These are phyloP conservation scores for Chunga burmeisteri DNA, from an alignment of 2,113 vertebrate species.

Conservation along the genomic window DNA sequence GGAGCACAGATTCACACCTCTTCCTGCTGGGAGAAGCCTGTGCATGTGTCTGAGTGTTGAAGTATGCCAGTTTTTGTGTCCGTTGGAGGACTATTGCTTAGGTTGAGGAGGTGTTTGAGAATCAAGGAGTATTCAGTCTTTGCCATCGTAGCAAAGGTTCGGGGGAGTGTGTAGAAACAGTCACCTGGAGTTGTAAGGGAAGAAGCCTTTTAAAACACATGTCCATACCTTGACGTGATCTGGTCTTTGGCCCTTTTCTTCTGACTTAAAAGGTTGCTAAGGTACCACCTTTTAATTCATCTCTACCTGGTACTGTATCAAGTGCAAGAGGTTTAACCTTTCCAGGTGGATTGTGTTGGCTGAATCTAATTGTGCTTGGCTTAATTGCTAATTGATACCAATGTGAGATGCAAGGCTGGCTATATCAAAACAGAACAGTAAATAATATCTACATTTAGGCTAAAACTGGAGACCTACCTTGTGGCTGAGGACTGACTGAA, in stretches of 20 bases:
- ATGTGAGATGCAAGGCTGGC: neutral
- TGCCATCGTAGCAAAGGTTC: neutral
- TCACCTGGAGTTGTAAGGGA: neutral
- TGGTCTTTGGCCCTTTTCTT: neutral
- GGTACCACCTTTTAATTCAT: neutral
- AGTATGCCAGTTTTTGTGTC: neutral
- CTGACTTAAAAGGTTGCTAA: neutral
- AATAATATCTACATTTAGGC: neutral
- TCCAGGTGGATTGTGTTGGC: neutral
- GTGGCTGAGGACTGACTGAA: neutral
- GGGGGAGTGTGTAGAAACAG: neutral
- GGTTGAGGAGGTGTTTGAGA: neutral
- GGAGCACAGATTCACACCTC: neutral
- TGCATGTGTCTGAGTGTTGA: rapidly evolving
- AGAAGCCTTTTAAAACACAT: neutral
- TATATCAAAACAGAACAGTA: neutral
- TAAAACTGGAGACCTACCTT: neutral
- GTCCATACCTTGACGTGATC: neutral
- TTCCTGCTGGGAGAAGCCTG: rapidly evolving
- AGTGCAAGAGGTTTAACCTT: neutral
- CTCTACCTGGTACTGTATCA: neutral
- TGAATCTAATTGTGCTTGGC: neutral
- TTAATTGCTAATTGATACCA: neutral
- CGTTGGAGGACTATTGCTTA: neutral
- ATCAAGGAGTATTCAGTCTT: neutral